Conservation (phyloP, 2,113 vertebrate genomes). For the Myocastor coypus region DNA sequence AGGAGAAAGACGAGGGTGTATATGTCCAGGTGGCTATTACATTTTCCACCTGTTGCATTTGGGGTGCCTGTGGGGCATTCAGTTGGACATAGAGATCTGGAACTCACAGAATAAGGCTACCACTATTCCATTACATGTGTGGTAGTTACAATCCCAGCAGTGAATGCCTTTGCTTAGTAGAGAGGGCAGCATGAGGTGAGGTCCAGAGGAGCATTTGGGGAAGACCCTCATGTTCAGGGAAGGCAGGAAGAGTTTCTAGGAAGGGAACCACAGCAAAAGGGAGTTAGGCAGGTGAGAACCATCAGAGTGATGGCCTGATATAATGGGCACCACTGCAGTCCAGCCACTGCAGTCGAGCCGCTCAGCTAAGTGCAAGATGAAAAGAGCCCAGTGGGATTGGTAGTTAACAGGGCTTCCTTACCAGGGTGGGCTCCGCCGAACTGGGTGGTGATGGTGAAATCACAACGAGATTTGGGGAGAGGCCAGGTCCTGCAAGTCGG, state of each 20-base stretch:
- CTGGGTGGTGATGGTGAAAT: not conserved
- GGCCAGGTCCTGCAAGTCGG: not conserved
- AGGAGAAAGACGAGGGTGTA: not conserved
- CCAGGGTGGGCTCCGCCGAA: not conserved
- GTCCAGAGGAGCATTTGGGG: not conserved
- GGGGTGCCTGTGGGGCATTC: not conserved
- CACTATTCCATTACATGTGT: not conserved
- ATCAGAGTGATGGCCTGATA: not conserved
- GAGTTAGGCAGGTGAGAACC: not conserved
- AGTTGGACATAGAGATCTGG: not conserved
- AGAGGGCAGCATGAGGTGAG: not conserved
- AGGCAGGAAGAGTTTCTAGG: not conserved
- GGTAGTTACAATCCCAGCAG: not conserved
- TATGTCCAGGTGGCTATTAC: not conserved
- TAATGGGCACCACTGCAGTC: not conserved
- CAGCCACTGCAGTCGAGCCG: not conserved
- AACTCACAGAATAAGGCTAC: constrained; percentile 23
- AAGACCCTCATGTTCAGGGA: not conserved
- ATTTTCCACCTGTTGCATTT: constrained; percentile 1
- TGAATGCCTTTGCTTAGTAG: not conserved
- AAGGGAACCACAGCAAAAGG: not conserved
- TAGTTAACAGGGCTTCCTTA: not conserved
- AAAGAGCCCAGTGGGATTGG: not conserved
- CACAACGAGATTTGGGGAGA: not conserved
- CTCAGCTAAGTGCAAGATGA: no score